These are phyloP conservation scores for Hybos culiciformis DNA, from an alignment of 2,888 invertebrate genomes.

Conservation along the genomic window DNA sequence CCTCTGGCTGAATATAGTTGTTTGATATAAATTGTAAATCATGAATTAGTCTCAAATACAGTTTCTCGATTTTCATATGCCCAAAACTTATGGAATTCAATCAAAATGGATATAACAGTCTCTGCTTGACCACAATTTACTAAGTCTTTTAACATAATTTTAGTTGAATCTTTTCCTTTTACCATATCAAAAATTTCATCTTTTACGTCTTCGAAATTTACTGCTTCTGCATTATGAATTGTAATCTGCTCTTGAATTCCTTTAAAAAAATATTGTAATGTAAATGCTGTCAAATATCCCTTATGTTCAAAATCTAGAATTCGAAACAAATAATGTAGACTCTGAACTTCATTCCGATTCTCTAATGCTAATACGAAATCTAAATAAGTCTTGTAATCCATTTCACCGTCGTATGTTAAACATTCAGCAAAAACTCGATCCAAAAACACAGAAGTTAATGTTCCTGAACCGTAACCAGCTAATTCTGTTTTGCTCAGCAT, in stretches of 20 bases:
- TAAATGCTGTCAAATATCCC: constrained; percentile 80
- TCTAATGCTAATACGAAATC: constrained; percentile 89
- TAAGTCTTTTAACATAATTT: constrained; percentile 78
- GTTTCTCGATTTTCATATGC: constrained; percentile 89
- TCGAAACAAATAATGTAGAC: constrained; percentile 79
- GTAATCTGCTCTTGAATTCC: constrained; percentile 86
- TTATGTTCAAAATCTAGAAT: constrained; percentile 80
- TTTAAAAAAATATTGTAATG: constrained; percentile 85
- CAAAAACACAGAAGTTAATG: constrained; percentile 78
- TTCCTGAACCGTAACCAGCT: constrained; percentile 80
- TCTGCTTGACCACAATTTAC: constrained; percentile 81
- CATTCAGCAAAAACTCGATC: constrained; percentile 92
- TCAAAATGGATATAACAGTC: constrained; percentile 82
- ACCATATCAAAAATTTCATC: constrained; percentile 99
- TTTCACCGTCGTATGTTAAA: constrained; percentile 84
- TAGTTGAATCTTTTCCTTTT: constrained; percentile 66
- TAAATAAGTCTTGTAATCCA: constrained; percentile 95
- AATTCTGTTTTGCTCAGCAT: constrained; percentile 88
- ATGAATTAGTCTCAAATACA: constrained; percentile 42
- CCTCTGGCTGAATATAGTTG: no score
- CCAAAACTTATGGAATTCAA: constrained; percentile 94
- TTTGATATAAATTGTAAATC: no score
- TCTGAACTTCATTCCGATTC: constrained; percentile 81
- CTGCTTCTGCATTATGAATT: constrained; percentile 75
- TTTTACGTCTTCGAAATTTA: constrained; percentile 86